These are phyloP conservation scores for Drosophila sproati DNA, from an alignment of 1,140 invertebrate genomes.

Conservation along the genomic window DNA sequence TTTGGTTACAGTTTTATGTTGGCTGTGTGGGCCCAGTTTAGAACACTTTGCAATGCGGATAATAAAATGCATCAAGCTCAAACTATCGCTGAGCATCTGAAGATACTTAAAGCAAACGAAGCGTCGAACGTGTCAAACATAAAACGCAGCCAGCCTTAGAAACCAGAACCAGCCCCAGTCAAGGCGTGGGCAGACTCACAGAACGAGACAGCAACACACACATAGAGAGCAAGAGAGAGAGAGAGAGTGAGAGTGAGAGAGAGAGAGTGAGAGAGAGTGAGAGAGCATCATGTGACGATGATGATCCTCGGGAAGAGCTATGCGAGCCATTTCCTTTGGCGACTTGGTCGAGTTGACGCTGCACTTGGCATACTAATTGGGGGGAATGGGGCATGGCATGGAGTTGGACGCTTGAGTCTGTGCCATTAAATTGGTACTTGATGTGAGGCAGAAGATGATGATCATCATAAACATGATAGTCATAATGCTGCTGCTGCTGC, in stretches of 20 bases:
- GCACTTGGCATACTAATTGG: constrained; percentile 66
- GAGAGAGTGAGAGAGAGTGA: constrained; percentile 6
- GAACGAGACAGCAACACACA: too few relatives aligned
- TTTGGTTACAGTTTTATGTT: background rate
- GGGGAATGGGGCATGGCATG: constrained; percentile 1
- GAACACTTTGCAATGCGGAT: constrained; percentile 1
- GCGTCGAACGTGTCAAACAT: constrained; percentile 68
- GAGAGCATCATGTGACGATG: constrained; percentile 17
- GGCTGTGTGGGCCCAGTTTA: background rate
- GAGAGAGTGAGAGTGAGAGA: constrained; percentile 1
- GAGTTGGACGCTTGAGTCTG: constrained; percentile 24
- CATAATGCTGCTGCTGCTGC: constrained; percentile 15
- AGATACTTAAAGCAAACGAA: constrained; percentile 38
- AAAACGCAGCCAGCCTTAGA: constrained; percentile 40
- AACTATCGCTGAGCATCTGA: constrained; percentile 4
- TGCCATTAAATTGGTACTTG: constrained; percentile 76
- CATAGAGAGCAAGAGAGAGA: background rate
- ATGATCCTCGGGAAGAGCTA: constrained; percentile 29
- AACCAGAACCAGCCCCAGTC: background rate
- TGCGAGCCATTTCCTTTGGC: constrained; percentile 44
- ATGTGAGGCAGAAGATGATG: constrained; percentile 32
- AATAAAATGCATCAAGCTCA: constrained; percentile 25
- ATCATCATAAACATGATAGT: constrained; percentile 11
- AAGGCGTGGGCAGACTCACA: constrained; percentile 20
- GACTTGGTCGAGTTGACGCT: constrained; percentile 1